Percentiles rank a stretch among this genome's conserved stretches.
phyloP scores from a whole-genome alignment of 2,888 invertebrate species.

The Platynereis dumerilii region DNA sequence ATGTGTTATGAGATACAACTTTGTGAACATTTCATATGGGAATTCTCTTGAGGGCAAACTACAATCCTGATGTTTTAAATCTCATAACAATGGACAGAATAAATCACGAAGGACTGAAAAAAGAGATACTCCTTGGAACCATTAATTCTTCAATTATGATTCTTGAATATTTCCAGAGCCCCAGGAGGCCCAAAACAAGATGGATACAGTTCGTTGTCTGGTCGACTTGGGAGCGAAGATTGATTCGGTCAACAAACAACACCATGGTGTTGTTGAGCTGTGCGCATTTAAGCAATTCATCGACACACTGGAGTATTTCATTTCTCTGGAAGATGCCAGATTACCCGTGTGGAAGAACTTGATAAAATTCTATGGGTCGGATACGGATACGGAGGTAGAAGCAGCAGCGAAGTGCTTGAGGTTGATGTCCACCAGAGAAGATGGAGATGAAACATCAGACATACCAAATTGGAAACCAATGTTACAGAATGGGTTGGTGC shows the following conservation, averaged over 20 bases:
- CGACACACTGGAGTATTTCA: constrained; percentile 51
- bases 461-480: constrained; percentile 52
- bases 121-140: too few species aligned
- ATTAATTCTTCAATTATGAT: too few species aligned
- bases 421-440: constrained; percentile 44
- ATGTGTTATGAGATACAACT: too few species aligned
- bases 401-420: constrained; percentile 52
- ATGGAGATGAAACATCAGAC: constrained; percentile 30
- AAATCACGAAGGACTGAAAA: too few species aligned
- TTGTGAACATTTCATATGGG: too few species aligned
- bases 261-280: constrained; percentile 60
- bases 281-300: constrained; percentile 52
- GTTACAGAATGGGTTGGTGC: constrained; percentile 50
- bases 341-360: constrained; percentile 58
- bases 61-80: too few species aligned
- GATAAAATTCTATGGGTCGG: constrained; percentile 50
- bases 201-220: constrained; percentile 54
- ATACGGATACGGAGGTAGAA: constrained; percentile 53
- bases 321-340: constrained; percentile 44
- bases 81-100: too few species aligned
- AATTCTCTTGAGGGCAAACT: too few species aligned
- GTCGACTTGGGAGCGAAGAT: constrained; percentile 54
- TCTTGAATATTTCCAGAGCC: too few species aligned
- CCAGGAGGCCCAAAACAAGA: constrained; percentile 9
- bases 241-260: constrained; percentile 48